Evolutionary conservation across 2,888 invertebrate genomes (phyloP).

Genomic region (Lamellibrachia satsuma): DNA sequence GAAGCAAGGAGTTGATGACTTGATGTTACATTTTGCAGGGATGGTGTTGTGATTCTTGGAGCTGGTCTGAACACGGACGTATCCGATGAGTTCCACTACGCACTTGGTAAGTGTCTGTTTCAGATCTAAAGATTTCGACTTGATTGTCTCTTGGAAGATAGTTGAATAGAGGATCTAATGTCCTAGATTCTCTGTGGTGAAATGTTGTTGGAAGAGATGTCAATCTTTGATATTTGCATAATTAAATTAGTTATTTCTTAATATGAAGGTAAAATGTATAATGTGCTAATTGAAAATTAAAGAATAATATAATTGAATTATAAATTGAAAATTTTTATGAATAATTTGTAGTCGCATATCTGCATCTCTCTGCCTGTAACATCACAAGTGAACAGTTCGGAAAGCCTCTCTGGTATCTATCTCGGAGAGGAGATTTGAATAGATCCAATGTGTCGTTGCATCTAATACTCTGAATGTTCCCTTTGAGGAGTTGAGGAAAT

Average conservation of each 20-base stretch:
- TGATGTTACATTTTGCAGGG: conserved; percentile 54
- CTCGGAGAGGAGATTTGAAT: not conserved
- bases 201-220: too few species aligned
- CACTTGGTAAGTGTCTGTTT: conserved; percentile 71
- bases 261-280: too few species aligned
- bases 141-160: too few species aligned
- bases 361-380: not conserved
- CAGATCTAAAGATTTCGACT: too few species aligned
- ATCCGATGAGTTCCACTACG: conserved; percentile 77
- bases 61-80: conserved; percentile 76
- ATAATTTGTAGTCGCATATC: not conserved
- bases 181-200: too few species aligned
- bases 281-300: too few species aligned
- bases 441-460: not conserved
- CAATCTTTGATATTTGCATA: too few species aligned
- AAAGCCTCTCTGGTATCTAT: not conserved
- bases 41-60: conserved; percentile 76
- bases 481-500: not conserved
- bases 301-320: too few species aligned
- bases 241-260: too few species aligned
- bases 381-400: not conserved
- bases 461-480: not conserved
- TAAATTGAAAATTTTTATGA: too few species aligned
- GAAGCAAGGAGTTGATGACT: too few species aligned
- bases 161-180: too few species aligned